Evolutionary conservation across 2,888 invertebrate species (phyloP).

Genomic region (Caradrina clavipalpis): DNA sequence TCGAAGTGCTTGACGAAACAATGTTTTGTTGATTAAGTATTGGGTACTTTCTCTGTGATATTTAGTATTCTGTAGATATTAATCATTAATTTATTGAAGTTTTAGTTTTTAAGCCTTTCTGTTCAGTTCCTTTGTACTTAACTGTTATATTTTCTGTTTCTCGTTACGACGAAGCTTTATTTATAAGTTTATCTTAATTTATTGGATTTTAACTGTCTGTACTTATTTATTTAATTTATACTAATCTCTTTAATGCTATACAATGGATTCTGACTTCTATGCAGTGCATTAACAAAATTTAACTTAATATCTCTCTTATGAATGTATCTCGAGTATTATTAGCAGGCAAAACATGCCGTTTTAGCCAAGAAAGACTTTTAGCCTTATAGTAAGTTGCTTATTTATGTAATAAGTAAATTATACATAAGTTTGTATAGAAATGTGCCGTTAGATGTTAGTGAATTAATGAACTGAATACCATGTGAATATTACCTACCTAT

Average conservation of each 20-base stretch:
- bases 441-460: constrained; percentile 82
- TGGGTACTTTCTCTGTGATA: constrained; percentile 91
- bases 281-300: constrained; percentile 71
- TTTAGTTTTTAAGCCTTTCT: constrained; percentile 81
- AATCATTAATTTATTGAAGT: constrained; percentile 88
- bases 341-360: constrained; percentile 80
- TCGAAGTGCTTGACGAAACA: constrained; percentile 86
- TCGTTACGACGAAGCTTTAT: constrained; percentile 65
- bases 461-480: constrained; percentile 85
- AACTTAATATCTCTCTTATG: constrained; percentile 67
- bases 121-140: constrained; percentile 83
- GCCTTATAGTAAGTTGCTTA: constrained; percentile 83
- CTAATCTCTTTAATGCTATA: constrained; percentile 64
- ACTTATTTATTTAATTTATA: constrained; percentile 77
- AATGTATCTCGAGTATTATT: constrained; percentile 82
- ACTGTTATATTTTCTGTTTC: constrained; percentile 68
- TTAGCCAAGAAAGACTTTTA: constrained; percentile 88
- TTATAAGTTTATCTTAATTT: constrained; percentile 68
- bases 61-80: constrained; percentile 89
- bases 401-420: constrained; percentile 80
- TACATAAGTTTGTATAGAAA: constrained; percentile 72
- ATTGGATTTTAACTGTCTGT: constrained; percentile 70
- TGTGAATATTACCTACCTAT: constrained; percentile 76
- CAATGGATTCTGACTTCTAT: constrained; percentile 68
- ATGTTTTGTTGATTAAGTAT: constrained; percentile 87